Percentiles rank a stretch among this genome's conserved stretches.
These are phyloP conservation scores for Leucophora obtusa DNA, from an alignment of 2,888 invertebrate species.

Conservation along the genomic window DNA sequence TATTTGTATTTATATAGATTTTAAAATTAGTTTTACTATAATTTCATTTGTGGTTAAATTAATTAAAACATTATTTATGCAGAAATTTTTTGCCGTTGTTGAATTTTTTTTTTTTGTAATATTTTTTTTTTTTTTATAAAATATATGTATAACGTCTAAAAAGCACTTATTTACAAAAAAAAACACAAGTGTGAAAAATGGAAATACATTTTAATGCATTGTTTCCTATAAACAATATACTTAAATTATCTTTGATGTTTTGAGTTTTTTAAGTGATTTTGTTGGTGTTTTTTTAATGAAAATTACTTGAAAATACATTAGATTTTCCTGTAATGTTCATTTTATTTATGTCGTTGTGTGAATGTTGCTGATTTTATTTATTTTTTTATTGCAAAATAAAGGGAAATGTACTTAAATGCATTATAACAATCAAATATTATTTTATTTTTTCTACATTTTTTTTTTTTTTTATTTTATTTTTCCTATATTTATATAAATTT, in stretches of 20 bases:
- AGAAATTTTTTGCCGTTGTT: neutral
- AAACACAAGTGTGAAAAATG: neutral
- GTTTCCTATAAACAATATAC: constrained; percentile 28
- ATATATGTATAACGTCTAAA: neutral
- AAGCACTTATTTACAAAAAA: constrained; percentile 1
- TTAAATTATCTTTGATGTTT: constrained; percentile 50
- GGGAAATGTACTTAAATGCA: constrained; percentile 62
- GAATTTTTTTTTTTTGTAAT: neutral
- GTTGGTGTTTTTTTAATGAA: constrained; percentile 35
- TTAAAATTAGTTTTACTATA: constrained; percentile 59
- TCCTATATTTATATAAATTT: constrained; percentile 52
- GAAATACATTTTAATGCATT: constrained; percentile 39
- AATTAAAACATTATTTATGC: constrained; percentile 63
- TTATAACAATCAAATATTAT: constrained; percentile 57
- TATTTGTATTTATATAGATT: neutral
- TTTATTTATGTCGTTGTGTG: constrained; percentile 27
- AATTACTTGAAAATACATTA: constrained; percentile 57
- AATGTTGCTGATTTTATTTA: constrained; percentile 7
- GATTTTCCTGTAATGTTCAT: constrained; percentile 54
- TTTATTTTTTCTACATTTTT: constrained; percentile 47
- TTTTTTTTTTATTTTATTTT: constrained; percentile 40
- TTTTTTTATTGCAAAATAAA: constrained; percentile 57
- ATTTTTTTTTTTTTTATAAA: constrained; percentile 19
- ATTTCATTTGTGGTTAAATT: constrained; percentile 61
- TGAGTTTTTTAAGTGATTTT: neutral